Conservation (phyloP, 2,797 vertebrate species). For the Lacerta viridis region DNA sequence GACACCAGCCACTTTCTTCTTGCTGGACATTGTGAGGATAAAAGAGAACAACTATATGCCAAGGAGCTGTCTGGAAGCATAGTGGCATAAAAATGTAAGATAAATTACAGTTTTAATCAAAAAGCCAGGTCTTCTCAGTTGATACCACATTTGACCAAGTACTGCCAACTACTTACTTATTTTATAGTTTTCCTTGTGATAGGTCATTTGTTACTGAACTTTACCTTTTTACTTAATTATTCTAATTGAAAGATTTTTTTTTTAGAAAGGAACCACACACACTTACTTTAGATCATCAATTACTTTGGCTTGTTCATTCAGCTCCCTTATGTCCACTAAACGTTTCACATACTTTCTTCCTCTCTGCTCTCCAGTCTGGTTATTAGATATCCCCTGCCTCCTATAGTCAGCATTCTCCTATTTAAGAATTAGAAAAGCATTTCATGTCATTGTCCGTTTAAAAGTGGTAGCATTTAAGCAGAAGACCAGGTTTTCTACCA, state of each 20-base stretch:
- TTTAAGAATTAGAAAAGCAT: conserved; percentile 41
- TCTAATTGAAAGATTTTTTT: background rate
- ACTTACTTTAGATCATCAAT: conserved; percentile 98
- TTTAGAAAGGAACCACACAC: background rate
- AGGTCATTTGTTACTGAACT: background rate
- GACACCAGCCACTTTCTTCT: background rate
- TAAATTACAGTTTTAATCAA: background rate
- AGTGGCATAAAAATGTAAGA: background rate
- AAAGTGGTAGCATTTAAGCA: background rate
- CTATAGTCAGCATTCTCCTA: conserved; percentile 92
- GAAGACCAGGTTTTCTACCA: conserved; percentile 65
- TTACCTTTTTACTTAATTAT: background rate
- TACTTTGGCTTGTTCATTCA: conserved; percentile 98
- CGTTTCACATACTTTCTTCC: conserved; percentile 94
- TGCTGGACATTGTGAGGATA: background rate
- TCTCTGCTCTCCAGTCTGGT: conserved; percentile 87
- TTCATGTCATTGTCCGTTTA: background rate
- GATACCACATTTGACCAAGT: background rate
- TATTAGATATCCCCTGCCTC: conserved; percentile 83
- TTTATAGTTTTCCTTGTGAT: background rate
- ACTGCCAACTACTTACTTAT: background rate
- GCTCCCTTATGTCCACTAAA: conserved; percentile 95
- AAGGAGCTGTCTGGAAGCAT: background rate
- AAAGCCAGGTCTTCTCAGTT: background rate
- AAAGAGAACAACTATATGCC: background rate